Evolutionary conservation across 2,113 vertebrate species (phyloP).

Genomic region (Noturus placidus): DNA sequence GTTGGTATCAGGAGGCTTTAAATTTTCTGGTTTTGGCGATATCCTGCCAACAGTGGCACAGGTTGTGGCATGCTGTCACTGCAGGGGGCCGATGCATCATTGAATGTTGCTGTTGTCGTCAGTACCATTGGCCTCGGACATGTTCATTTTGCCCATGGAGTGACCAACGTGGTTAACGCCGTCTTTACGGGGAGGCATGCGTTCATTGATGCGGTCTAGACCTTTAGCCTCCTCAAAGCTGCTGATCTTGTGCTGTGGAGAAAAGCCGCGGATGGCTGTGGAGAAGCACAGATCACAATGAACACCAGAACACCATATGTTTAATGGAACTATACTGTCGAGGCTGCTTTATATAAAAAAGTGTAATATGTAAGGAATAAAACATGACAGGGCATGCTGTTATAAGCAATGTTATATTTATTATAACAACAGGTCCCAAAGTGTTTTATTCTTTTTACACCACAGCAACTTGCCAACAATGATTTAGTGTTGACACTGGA

Average conservation of each 20-base stretch:
- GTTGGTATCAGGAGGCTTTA: conserved; percentile 70
- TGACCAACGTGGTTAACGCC: conserved; percentile 78
- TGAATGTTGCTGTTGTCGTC: conserved; percentile 81
- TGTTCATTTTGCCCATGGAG: conserved; percentile 81
- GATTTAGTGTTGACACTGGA: not conserved
- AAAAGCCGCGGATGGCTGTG: conserved; percentile 78
- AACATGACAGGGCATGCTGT: not conserved
- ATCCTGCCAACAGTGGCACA: conserved; percentile 66
- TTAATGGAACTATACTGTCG: not conserved
- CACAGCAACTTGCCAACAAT: not conserved
- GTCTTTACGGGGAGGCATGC: conserved; percentile 79
- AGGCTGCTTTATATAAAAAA: not conserved
- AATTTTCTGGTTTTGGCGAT: conserved; percentile 68
- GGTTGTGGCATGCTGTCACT: conserved; percentile 56
- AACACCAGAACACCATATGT: not conserved
- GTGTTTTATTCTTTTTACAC: conserved; percentile 6
- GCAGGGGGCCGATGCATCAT: conserved; percentile 62
- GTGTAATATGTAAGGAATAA: not conserved
- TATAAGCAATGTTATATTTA: not conserved
- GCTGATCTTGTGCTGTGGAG: conserved; percentile 81
- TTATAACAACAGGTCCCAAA: not conserved
- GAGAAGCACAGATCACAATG: conserved; percentile 33
- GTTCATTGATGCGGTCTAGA: conserved; percentile 81
- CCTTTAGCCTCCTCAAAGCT: conserved; percentile 81
- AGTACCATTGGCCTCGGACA: conserved; percentile 80